Conservation (phyloP, 2,888 invertebrate genomes). For the Eulithis prunata region DNA sequence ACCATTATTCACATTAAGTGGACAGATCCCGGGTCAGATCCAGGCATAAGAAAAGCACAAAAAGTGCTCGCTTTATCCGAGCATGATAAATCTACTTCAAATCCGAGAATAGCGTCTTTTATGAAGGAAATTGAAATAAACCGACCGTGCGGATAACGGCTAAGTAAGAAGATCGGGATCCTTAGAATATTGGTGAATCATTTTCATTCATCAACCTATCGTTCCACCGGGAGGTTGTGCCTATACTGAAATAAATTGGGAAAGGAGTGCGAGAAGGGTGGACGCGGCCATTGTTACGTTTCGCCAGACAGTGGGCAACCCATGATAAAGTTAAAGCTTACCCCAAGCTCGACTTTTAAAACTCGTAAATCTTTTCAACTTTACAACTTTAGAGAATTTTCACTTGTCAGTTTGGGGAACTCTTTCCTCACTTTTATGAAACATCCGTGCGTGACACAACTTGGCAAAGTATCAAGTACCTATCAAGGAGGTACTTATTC, state of each 20-base stretch:
- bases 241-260: conserved; percentile 37
- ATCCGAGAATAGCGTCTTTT: conserved; percentile 85
- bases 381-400: neutral
- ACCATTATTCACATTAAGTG: conserved; percentile 85
- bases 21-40: conserved; percentile 85
- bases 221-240: conserved; percentile 35
- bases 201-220: conserved; percentile 76
- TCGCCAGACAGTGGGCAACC: conserved; percentile 2
- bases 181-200: conserved; percentile 81
- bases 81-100: conserved; percentile 85
- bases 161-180: conserved; percentile 83
- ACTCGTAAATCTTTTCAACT: neutral
- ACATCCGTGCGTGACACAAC: too few relatives aligned
- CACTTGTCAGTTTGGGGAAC: too few relatives aligned
- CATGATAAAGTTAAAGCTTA: conserved; percentile 8
- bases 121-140: conserved; percentile 85
- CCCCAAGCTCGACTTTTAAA: neutral
- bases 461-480: too few relatives aligned
- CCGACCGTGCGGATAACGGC: conserved; percentile 84
- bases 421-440: too few relatives aligned
- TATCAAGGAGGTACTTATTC: neutral
- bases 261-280: conserved; percentile 6
- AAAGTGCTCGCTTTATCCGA: conserved; percentile 85
- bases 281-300: conserved; percentile 1
- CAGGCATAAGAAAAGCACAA: conserved; percentile 84